These are phyloP conservation scores for Tiliqua scincoides DNA, from an alignment of 2,113 vertebrate species.

Conservation along the genomic window DNA sequence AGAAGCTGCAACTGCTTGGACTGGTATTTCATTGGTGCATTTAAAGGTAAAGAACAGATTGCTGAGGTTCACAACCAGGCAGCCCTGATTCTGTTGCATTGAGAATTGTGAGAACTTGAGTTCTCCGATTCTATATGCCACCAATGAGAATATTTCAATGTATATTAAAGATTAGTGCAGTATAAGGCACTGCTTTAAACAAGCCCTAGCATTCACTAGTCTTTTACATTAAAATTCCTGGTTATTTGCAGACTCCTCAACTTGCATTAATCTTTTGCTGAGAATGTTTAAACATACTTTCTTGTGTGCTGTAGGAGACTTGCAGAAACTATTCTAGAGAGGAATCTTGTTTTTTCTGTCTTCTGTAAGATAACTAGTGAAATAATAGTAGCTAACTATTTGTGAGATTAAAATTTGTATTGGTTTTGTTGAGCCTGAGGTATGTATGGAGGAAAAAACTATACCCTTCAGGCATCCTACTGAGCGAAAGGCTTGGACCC, in stretches of 20 bases:
- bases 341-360: not conserved
- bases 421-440: not conserved
- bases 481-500: constrained; percentile 15
- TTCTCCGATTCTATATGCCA: not conserved
- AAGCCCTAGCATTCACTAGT: not conserved
- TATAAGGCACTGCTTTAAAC: not conserved
- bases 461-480: constrained; percentile 1
- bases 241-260: constrained; percentile 23
- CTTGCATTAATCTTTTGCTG: constrained; percentile 18
- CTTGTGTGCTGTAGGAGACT: not conserved
- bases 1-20: not conserved
- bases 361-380: not conserved
- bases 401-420: not conserved
- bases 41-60: not conserved
- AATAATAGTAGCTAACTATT: not conserved
- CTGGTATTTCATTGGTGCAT: too few species aligned
- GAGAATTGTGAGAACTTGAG: not conserved
- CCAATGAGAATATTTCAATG: not conserved
- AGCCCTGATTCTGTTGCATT: not conserved
- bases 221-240: not conserved
- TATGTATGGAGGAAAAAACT: constrained; percentile 10
- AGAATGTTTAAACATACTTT: constrained; percentile 6
- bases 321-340: constrained; percentile 7
- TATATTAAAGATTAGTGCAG: not conserved
- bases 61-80: not conserved